A percentile compares a stretch with the other conserved stretches of the same genome.
phyloP scores from a whole-genome alignment of 2,113 vertebrate species.

The Phrynocephalus versicolor region DNA sequence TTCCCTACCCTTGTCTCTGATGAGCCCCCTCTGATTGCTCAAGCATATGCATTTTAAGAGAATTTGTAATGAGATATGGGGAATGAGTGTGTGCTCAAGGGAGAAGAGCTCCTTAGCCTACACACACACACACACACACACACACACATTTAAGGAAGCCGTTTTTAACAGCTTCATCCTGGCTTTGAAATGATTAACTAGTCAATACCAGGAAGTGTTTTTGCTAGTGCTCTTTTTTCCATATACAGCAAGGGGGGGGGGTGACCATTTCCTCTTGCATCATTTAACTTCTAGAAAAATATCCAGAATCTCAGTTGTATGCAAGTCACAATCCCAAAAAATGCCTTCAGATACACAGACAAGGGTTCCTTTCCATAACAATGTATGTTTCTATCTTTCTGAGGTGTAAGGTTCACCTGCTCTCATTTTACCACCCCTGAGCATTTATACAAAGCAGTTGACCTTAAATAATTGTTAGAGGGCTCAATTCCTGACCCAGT shows the following conservation, averaged over 20 bases:
- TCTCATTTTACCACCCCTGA: neutral
- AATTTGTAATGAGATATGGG: neutral
- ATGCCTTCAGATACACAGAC: neutral
- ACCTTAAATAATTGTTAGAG: too few species aligned
- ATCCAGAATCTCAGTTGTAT: neutral
- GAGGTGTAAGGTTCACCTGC: neutral
- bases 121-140: neutral
- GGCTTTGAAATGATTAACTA: neutral
- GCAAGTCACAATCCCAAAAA: neutral
- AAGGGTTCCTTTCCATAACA: neutral
- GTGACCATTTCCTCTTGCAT: neutral
- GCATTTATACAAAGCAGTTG: neutral
- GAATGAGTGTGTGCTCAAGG: neutral
- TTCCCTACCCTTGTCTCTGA: neutral
- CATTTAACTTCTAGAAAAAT: neutral
- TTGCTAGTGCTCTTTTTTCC: neutral
- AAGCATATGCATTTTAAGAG: neutral
- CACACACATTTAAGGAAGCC: neutral
- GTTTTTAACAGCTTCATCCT: neutral
- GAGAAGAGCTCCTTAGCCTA: neutral
- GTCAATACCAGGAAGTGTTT: neutral
- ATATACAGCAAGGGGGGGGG: neutral
- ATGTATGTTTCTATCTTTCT: neutral
- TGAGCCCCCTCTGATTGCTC: neutral
- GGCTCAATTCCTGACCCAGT: too few species aligned